Evolutionary conservation across 2,797 vertebrate species (phyloP).

Genomic region (Karalla daura): DNA sequence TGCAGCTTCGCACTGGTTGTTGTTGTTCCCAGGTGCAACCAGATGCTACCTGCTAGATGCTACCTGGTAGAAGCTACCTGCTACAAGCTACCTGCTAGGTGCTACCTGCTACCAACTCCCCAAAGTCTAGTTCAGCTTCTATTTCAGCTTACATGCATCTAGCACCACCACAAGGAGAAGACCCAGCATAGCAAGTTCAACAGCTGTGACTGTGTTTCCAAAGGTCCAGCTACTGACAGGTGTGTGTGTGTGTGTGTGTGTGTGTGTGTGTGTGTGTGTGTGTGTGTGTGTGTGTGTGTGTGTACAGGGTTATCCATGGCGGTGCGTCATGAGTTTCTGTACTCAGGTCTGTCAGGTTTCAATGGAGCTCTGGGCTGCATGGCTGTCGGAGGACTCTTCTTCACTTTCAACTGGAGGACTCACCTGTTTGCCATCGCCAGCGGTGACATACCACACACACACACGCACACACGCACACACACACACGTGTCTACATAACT

Average conservation of each 20-base stretch:
- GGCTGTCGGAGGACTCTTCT: conserved; percentile 78
- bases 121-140: no score
- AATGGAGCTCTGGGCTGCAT: conserved; percentile 85
- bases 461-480: not conserved
- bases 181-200: no score
- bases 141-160: no score
- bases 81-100: no score
- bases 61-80: no score
- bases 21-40: no score
- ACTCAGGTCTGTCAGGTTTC: conserved; percentile 79
- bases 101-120: no score
- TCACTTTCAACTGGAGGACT: conserved; percentile 80
- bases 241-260: conserved; percentile 32
- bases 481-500: not conserved
- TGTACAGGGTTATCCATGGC: conserved; percentile 79
- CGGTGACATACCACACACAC: conserved; percentile 66
- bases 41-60: no score
- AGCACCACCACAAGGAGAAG: no score
- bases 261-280: conserved; percentile 30
- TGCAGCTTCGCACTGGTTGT: no score
- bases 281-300: conserved; percentile 8
- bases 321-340: conserved; percentile 70
- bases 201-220: no score
- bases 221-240: no score
- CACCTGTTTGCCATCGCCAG: conserved; percentile 77